Evolutionary conservation across 2,113 vertebrate genomes (phyloP).

Genomic region (Motacilla tschutschensis): DNA sequence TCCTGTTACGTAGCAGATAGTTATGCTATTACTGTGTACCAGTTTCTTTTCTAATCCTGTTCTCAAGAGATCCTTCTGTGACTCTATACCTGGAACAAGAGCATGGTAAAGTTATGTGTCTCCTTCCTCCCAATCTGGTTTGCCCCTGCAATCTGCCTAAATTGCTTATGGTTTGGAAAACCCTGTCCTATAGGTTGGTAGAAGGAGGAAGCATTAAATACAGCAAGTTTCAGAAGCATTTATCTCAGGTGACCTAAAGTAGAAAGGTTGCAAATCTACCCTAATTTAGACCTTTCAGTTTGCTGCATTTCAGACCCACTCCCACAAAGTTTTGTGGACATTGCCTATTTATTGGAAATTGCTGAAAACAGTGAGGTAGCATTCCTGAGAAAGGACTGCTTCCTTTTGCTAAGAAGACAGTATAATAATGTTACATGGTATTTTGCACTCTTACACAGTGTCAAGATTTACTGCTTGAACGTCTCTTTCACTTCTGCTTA

Average conservation of each 20-base stretch:
- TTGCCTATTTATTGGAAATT: not conserved
- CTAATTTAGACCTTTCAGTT: not conserved
- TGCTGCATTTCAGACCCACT: not conserved
- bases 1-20: not conserved
- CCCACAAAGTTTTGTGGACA: not conserved
- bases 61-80: not conserved
- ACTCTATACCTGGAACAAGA: not conserved
- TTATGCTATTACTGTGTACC: accelerated
- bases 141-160: not conserved
- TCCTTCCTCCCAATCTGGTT: not conserved
- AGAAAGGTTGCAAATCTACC: not conserved
- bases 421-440: accelerated
- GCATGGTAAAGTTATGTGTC: not conserved
- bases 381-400: not conserved
- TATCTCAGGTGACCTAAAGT: not conserved
- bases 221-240: not conserved
- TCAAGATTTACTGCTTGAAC: not conserved
- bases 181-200: not conserved
- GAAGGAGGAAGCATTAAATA: not conserved
- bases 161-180: not conserved
- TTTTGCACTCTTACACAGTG: not conserved
- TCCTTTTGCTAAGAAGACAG: not conserved
- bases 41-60: not conserved
- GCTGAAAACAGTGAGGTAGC: not conserved
- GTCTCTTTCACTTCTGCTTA: not conserved